A percentile compares a stretch with the other conserved stretches of the same genome.
These are phyloP conservation scores for Clytia hemisphaerica DNA, from an alignment of 30 jellyfish, hydroid and myxozoan genomes.

Conservation along the genomic window DNA sequence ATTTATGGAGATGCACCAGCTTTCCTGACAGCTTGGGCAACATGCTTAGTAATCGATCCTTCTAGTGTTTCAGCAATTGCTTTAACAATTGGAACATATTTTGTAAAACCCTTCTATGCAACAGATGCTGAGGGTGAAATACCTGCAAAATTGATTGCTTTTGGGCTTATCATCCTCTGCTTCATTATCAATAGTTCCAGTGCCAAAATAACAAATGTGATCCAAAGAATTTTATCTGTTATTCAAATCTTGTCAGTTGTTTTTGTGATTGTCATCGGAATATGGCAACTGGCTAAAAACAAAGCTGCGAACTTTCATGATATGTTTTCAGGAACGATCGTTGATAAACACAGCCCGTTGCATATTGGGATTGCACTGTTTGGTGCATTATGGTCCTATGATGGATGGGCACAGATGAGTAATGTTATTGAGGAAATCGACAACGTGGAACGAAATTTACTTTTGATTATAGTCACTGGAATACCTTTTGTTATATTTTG, in stretches of 20 bases:
- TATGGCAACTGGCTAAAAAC: slow-evolving; percentile 11
- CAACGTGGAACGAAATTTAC: neutral
- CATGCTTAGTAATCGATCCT: slow-evolving; percentile 45
- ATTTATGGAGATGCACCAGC: slow-evolving; percentile 64
- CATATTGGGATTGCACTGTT: slow-evolving; percentile 11
- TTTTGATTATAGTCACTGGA: slow-evolving; percentile 9
- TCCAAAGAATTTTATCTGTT: neutral
- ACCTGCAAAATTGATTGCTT: slow-evolving; percentile 4
- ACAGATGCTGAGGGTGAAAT: neutral
- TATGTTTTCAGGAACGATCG: neutral
- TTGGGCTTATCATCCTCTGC: neutral
- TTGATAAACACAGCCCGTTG: neutral
- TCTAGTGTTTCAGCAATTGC: slow-evolving; percentile 1
- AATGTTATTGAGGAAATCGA: slow-evolving; percentile 11
- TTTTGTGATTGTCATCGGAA: slow-evolving; percentile 9
- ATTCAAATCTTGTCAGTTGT: neutral
- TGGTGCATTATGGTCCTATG: slow-evolving; percentile 20
- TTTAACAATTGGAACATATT: slow-evolving; percentile 1
- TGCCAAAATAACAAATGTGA: neutral
- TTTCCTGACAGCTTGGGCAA: slow-evolving; percentile 51
- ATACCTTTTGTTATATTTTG: slow-evolving; percentile 18
- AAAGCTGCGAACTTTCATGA: neutral
- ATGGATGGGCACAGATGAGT: slow-evolving; percentile 8
- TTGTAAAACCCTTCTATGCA: slow-evolving; percentile 1
- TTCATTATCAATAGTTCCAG: neutral